Conservation (phyloP, 1,140 invertebrate species). For the Cherax destructor region DNA sequence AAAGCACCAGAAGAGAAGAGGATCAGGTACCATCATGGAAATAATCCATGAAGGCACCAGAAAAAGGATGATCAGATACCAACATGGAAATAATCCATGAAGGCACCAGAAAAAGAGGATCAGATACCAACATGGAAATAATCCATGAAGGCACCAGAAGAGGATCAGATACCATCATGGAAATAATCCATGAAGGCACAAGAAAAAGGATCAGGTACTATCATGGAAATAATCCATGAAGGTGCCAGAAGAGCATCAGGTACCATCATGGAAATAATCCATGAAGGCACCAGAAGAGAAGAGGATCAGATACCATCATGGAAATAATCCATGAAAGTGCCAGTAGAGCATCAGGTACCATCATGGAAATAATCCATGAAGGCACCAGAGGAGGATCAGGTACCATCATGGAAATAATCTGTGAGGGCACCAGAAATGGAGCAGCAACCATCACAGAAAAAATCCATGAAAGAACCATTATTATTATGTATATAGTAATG, state of each 20-base stretch:
- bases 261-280: not conserved
- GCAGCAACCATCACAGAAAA: not conserved
- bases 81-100: not conserved
- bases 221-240: not conserved
- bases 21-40: not conserved
- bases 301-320: not conserved
- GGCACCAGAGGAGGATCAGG: not conserved
- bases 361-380: not conserved
- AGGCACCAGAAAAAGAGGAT: not conserved
- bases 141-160: not conserved
- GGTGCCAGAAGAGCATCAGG: not conserved
- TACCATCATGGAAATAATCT: not conserved
- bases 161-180: not conserved
- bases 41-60: not conserved
- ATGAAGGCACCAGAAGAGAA: not conserved
- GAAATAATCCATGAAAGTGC: not conserved
- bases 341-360: not conserved
- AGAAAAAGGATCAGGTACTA: not conserved
- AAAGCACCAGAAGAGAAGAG: not conserved
- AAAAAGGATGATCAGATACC: not conserved
- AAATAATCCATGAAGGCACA: too few relatives aligned
- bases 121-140: not conserved
- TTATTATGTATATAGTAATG: not conserved
- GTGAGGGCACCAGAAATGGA: not conserved
- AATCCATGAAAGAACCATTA: not conserved